Evolutionary conservation across 2,113 vertebrate species (phyloP).

Genomic region (Ptyas mucosa): DNA sequence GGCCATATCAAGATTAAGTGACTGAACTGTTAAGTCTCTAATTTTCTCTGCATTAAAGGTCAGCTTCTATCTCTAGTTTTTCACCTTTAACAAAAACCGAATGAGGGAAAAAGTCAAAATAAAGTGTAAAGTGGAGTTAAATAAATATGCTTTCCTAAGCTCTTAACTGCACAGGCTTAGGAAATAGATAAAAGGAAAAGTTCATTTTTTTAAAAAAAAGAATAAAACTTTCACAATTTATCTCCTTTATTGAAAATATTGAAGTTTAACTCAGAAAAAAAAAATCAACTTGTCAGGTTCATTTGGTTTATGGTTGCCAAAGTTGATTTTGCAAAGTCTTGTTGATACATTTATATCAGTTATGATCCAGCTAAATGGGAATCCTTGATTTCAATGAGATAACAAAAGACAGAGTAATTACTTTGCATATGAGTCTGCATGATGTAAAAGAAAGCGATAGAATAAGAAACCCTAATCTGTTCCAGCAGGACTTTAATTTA

Average conservation of each 20-base stretch:
- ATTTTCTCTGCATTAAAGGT: conserved; percentile 6
- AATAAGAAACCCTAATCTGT: background rate
- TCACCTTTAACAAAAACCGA: background rate
- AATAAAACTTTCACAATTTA: background rate
- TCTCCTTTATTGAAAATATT: background rate
- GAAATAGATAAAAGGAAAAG: background rate
- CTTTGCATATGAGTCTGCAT: background rate
- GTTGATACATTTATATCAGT: background rate
- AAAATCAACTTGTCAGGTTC: background rate
- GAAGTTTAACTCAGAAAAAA: background rate
- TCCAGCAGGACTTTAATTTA: background rate
- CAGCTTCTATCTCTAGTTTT: background rate
- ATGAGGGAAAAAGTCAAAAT: background rate
- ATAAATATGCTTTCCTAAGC: background rate
- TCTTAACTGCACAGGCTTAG: background rate
- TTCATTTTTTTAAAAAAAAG: background rate
- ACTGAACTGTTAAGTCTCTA: background rate
- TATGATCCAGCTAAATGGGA: background rate
- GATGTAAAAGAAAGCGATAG: too few species aligned
- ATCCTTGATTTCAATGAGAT: background rate
- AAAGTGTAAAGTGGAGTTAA: background rate
- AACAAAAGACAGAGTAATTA: background rate
- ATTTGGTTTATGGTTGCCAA: background rate
- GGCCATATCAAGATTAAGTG: conserved; percentile 15
- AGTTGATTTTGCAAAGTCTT: background rate